Percentiles rank a stretch among this genome's conserved stretches.
These are phyloP conservation scores for Pandion haliaetus DNA, from an alignment of 2,113 vertebrate species.

Conservation along the genomic window DNA sequence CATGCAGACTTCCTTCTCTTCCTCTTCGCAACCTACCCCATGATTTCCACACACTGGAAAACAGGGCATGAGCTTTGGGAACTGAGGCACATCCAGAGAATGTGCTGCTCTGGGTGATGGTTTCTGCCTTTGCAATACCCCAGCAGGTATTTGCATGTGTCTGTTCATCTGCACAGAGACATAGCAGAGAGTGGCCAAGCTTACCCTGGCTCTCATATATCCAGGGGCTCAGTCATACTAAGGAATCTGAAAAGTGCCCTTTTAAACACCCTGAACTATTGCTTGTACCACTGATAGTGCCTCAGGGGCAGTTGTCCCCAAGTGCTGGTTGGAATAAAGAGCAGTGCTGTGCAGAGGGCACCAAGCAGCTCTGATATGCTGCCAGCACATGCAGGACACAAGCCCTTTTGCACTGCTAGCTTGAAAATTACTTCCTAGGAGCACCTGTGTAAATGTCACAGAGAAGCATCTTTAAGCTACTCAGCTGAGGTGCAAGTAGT, in stretches of 20 bases:
- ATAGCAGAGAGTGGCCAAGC: not conserved
- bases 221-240: not conserved
- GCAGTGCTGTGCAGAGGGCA: not conserved
- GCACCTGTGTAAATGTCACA: not conserved
- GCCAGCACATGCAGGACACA: not conserved
- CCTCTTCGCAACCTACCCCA: not conserved
- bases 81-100: not conserved
- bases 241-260: not conserved
- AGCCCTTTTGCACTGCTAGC: not conserved
- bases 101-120: not conserved
- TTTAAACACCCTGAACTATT: not conserved
- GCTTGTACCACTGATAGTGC: not conserved
- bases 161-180: not conserved
- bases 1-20: not conserved
- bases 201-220: not conserved
- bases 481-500: not conserved
- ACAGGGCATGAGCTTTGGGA: not conserved
- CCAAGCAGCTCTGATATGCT: not conserved
- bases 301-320: fast-evolving
- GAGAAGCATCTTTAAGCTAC: not conserved
- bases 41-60: not conserved
- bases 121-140: not conserved
- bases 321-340: not conserved
- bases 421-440: not conserved
- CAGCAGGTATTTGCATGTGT: not conserved